These are phyloP conservation scores for Pseudopipra pipra DNA, from an alignment of 2,113 vertebrate genomes.

Conservation along the genomic window DNA sequence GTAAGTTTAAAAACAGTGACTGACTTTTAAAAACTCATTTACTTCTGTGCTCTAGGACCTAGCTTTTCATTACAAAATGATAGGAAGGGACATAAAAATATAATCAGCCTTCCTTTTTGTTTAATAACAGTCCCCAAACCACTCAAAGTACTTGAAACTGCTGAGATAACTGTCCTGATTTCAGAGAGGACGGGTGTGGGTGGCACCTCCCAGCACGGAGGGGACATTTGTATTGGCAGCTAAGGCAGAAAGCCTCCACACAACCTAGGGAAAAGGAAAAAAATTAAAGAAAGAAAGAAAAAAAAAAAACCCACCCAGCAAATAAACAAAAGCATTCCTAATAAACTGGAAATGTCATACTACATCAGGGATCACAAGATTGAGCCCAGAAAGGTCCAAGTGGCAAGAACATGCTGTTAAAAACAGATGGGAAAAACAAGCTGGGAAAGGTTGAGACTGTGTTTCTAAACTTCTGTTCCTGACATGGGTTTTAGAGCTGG, in stretches of 20 bases:
- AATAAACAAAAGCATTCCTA: constrained; percentile 63
- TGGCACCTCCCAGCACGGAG: neutral
- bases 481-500: neutral
- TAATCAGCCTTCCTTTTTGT: neutral
- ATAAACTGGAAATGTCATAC: constrained; percentile 57
- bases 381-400: constrained; percentile 49
- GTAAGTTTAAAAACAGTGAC: neutral
- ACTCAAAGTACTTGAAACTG: neutral
- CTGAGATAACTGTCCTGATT: constrained; percentile 29
- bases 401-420: constrained; percentile 53
- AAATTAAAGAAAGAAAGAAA: neutral
- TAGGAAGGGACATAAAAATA: neutral
- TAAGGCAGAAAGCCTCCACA: neutral
- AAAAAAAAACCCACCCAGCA: neutral
- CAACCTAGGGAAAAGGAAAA: neutral
- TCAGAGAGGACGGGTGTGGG: constrained; percentile 27
- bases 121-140: neutral
- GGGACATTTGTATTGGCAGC: constrained; percentile 43
- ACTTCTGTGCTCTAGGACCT: neutral
- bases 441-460: constrained; percentile 7
- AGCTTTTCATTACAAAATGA: neutral
- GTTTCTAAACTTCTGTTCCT: constrained; percentile 22
- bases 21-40: neutral
- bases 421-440: constrained; percentile 63
- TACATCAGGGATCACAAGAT: constrained; percentile 60